Base-by-base conservation (phyloP, 2,888 invertebrate genomes). In the Electrophaes corylata region DNA sequence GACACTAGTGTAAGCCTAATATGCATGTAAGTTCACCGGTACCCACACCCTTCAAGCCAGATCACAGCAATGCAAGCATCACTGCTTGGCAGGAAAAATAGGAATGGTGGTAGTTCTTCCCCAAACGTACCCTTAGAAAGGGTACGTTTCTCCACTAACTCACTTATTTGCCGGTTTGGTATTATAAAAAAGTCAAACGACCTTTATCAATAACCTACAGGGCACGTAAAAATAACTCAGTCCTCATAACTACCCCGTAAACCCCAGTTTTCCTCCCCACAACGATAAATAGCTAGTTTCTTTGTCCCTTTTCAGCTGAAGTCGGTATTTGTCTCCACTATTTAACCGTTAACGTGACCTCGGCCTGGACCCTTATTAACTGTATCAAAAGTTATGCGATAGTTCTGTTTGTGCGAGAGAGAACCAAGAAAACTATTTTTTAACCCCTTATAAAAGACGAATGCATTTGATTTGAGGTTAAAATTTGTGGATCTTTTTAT, bases 351-450 rank as follows among this genome's bases (percentile, higher is more conserved):
- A 60, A 54, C 58, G 58, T 60, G 52, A 56, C 61, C 54, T 53
- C 57, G 39, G 55, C 50, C 55, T 44, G 50, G 45, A 61, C 62
- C 62, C 66, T 66, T 64, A 66, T 62, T 66, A 66, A 64, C 61
- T 61, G 57, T 43, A 50, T 29, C 33, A 48, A 44, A 55, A 48
- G 43, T 49, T 65, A 65, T 62, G 58, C 31, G 47, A 61, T 61
- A 61, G 59, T 60, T 56, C 19, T 4, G 14, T 10, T 33, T 52
- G 43, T 56, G 54, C 49, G 19, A 52, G 5, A 52, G 14, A 6
- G 53, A 40, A 33, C 16, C 59, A 60, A 44, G 44, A 47, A 53
- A 20, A 20, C 6, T 33, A 8, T 35, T 35, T 35, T 14, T 12
- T 35, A 20, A 20, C 20, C 20, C 5, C 20, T 20, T 1, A 3